phyloP scores from a whole-genome alignment of 1,140 invertebrate species.

The Cheumatopsyche charites region DNA sequence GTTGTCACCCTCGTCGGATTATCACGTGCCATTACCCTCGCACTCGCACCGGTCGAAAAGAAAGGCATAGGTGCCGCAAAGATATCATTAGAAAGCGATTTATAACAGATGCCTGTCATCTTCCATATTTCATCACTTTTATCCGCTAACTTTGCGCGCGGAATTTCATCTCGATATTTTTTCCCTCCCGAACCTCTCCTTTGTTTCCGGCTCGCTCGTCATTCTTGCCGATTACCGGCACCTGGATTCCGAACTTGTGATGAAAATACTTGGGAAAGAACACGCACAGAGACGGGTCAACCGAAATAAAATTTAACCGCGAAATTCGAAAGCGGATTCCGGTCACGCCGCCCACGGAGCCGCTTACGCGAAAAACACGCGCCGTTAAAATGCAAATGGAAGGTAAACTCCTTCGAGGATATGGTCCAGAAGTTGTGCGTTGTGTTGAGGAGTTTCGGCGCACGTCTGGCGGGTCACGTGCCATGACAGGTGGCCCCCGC shows the following conservation, averaged over 20 bases:
- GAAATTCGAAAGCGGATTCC: constrained; percentile 6
- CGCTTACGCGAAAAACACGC: constrained; percentile 32
- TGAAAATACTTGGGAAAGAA: not conserved
- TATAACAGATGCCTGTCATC: constrained; percentile 45
- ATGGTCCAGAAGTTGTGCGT: constrained; percentile 21
- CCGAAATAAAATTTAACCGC: not conserved
- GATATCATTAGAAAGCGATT: constrained; percentile 48
- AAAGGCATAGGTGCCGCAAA: constrained; percentile 33
- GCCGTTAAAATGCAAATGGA: constrained; percentile 37
- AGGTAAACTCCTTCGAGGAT: constrained; percentile 31
- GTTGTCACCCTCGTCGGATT: constrained; percentile 34
- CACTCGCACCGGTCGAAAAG: not conserved
- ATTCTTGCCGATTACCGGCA: constrained; percentile 44
- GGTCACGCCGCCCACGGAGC: constrained; percentile 12
- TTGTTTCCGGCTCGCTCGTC: constrained; percentile 30
- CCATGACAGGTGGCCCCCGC: constrained; percentile 29
- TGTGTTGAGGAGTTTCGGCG: constrained; percentile 26
- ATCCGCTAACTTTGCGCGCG: constrained; percentile 11
- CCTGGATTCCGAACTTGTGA: constrained; percentile 32
- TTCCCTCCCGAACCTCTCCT: not conserved
- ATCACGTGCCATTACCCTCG: constrained; percentile 41
- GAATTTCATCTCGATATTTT: constrained; percentile 28
- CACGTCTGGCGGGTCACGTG: constrained; percentile 43
- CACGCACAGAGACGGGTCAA: not conserved
- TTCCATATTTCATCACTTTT: constrained; percentile 36